A percentile compares a stretch with the other conserved stretches of the same genome.
These are phyloP conservation scores for Maccullochella peelii DNA, from an alignment of 2,113 vertebrate species.

Conservation along the genomic window DNA sequence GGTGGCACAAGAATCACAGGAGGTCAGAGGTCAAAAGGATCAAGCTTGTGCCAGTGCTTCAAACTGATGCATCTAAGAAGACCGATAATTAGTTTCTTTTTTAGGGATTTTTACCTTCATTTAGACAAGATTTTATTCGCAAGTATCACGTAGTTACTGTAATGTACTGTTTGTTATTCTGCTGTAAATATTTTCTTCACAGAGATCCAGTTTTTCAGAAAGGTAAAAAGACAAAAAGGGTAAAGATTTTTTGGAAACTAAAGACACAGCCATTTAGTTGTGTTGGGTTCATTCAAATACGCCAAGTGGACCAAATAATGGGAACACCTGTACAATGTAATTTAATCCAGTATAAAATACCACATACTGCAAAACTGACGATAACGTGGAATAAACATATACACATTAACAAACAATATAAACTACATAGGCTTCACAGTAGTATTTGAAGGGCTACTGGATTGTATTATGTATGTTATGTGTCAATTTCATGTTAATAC, in stretches of 20 bases:
- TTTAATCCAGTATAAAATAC: neutral
- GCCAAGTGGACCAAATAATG: neutral
- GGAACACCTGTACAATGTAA: neutral
- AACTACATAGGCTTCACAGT: neutral
- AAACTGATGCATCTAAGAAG: constrained; percentile 22
- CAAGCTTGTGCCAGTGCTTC: constrained; percentile 2
- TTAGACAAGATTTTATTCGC: neutral
- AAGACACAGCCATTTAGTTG: neutral
- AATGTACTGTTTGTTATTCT: neutral
- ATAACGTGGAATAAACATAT: neutral
- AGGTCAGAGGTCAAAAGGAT: constrained; percentile 67
- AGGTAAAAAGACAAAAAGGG: neutral
- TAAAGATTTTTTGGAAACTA: constrained; percentile 5
- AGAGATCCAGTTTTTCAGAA: constrained; percentile 12
- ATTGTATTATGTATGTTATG: neutral
- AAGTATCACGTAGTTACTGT: constrained; percentile 27
- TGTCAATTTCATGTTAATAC: neutral
- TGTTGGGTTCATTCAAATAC: neutral
- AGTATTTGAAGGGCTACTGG: neutral
- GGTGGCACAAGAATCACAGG: constrained; percentile 71
- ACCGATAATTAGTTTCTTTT: neutral
- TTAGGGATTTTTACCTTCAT: neutral
- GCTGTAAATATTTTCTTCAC: constrained; percentile 38
- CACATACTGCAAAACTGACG: neutral
- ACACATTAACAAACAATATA: neutral